A percentile compares a stretch with the other conserved stretches of the same genome.
Conservation (phyloP, 1,140 invertebrate genomes). For the Heliothis subflexa region DNA sequence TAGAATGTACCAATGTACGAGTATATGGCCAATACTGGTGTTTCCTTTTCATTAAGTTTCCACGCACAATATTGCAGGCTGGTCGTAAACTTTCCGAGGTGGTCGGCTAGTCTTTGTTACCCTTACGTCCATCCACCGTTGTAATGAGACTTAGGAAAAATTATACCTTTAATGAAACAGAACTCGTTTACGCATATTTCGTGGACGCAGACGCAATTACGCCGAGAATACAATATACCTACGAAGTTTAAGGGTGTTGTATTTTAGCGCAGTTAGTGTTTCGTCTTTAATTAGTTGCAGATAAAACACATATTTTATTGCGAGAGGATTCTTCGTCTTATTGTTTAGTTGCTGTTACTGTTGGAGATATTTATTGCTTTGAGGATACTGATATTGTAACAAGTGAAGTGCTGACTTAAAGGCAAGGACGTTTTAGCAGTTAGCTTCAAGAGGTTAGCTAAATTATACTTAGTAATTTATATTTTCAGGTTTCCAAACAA, state of each 20-base stretch:
- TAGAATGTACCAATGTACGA: slow-evolving; percentile 19
- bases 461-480: background rate
- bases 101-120: slow-evolving; percentile 45
- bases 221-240: slow-evolving; percentile 24
- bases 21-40: slow-evolving; percentile 52
- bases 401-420: slow-evolving; percentile 5
- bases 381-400: slow-evolving; percentile 18
- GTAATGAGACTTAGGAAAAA: slow-evolving; percentile 66
- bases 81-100: slow-evolving; percentile 63
- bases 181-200: slow-evolving; percentile 50
- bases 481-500: background rate
- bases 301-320: slow-evolving; percentile 33
- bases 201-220: slow-evolving; percentile 43
- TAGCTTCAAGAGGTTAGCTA: too few relatives aligned
- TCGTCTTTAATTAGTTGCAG: slow-evolving; percentile 35
- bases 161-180: slow-evolving; percentile 70
- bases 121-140: slow-evolving; percentile 50
- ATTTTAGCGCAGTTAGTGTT: slow-evolving; percentile 25
- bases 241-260: slow-evolving; percentile 31
- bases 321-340: slow-evolving; percentile 14
- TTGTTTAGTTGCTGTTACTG: slow-evolving; percentile 16
- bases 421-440: background rate
- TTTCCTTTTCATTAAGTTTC: slow-evolving; percentile 79
- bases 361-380: slow-evolving; percentile 18
- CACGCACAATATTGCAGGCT: slow-evolving; percentile 72